These are phyloP conservation scores for Centropyge bicolor DNA, from an alignment of 2,797 vertebrate genomes.

Conservation along the genomic window DNA sequence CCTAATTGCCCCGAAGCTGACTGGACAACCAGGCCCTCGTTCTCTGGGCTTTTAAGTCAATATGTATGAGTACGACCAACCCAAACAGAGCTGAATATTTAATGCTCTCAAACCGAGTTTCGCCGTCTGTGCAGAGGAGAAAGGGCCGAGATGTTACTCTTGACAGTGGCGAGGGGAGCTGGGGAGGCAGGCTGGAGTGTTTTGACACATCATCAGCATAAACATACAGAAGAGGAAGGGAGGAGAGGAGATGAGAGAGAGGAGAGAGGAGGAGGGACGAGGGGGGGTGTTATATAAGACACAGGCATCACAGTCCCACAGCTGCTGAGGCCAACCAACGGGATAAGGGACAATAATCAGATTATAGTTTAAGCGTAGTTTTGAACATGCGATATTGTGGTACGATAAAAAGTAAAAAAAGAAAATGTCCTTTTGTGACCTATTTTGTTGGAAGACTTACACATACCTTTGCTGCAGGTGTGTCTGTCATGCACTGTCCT, in stretches of 20 bases:
- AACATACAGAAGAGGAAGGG: conserved; percentile 60
- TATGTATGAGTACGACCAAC: conserved; percentile 59
- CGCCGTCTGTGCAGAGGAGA: conserved; percentile 54
- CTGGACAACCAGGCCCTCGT: conserved; percentile 31
- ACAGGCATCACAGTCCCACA: conserved; percentile 56
- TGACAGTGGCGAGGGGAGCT: conserved; percentile 58
- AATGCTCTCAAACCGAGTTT: conserved; percentile 58
- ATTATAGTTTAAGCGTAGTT: conserved; percentile 63
- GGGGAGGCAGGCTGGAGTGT: conserved; percentile 51
- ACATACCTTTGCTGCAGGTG: conserved; percentile 18
- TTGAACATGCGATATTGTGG: conserved; percentile 47
- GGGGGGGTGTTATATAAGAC: conserved; percentile 71
- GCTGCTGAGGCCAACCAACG: conserved; percentile 59
- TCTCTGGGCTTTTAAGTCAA: conserved; percentile 49
- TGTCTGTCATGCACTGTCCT: not conserved
- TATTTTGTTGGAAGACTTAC: conserved; percentile 1
- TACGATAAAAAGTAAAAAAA: conserved; percentile 13
- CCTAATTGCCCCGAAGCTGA: conserved; percentile 59
- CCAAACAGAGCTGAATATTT: conserved; percentile 66
- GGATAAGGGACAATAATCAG: conserved; percentile 69
- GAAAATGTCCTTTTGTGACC: not conserved
- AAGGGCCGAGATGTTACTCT: conserved; percentile 61
- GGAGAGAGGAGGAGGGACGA: no score
- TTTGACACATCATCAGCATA: conserved; percentile 78
- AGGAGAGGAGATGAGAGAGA: conserved; percentile 6